Base-by-base conservation (phyloP, 2,797 vertebrate genomes). In the Aythya fuligula region DNA sequence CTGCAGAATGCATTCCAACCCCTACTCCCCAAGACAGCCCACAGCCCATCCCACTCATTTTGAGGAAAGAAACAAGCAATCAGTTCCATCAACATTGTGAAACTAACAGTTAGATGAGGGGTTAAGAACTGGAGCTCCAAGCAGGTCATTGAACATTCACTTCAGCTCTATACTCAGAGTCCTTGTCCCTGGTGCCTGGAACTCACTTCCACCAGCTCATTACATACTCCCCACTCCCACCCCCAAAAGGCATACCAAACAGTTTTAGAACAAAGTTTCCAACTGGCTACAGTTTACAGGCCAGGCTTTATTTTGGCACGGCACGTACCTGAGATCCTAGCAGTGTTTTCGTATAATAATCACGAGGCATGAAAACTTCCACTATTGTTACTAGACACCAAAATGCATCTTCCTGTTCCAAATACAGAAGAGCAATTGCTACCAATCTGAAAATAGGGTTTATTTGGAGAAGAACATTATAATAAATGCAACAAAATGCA, bases 341-440 rank as follows among this genome's bases (percentile, higher is more conserved):
- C 20, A 99, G 98, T 3, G 99, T 99, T 98, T 99, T 99, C 17
- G 99, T 99, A 94, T 99, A 99, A 97, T 99, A 99, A 97, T 99
- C 99, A 81, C 98, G 98, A 24, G 99, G 99, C 99, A 99, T 99
- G 97, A 99, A 99, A 60, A 99, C 99, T 97, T 99, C 99, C 94
- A 99, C 99, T 7, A 99, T 99, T 90, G 99, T 98, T 41, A 99
- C 98, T 1, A 99, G 98, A 95, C 98, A 99, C 99, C 99, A 99
- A 97, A 99, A 99, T 39, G 99, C 99, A 6, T 99, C 99, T 93
- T 99, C 99, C 85, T 99, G 98, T 77, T 99, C 99, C 97, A 99
- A 97, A 95, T 99, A 99, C 28, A 99, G 98, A 66, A 99, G 98
- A 5, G 99, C 99, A 67, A 99, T 99, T 3, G 99, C 99, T 76